Conservation (phyloP, 2,888 invertebrate species). For the Polyploca ridens region DNA sequence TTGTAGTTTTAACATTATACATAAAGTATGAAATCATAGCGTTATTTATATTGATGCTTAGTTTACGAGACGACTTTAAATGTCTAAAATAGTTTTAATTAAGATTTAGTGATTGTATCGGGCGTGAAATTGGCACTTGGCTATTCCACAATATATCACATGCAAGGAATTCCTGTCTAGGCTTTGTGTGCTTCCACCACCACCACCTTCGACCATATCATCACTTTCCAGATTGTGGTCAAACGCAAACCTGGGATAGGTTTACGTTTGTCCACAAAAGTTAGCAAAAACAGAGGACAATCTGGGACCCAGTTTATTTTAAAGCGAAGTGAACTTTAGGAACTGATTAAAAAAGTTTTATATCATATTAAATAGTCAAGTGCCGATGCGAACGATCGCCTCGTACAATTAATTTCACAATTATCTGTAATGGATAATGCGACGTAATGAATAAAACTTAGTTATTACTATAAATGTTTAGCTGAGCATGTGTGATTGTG, state of each 20-base stretch:
- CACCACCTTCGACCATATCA: too few relatives aligned
- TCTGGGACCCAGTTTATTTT: neutral
- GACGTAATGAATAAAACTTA: slow-evolving; percentile 76
- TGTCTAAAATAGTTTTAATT: slow-evolving; percentile 74
- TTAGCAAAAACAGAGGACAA: neutral
- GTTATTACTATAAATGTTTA: slow-evolving; percentile 84
- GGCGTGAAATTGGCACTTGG: slow-evolving; percentile 72
- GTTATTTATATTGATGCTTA: slow-evolving; percentile 83
- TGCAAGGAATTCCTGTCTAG: neutral
- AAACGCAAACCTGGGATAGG: too few relatives aligned
- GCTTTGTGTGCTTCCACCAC: too few relatives aligned
- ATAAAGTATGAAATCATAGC: slow-evolving; percentile 78
- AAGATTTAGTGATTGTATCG: slow-evolving; percentile 72
- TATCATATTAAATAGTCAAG: slow-evolving; percentile 65
- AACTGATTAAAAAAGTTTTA: neutral
- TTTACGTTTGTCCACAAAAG: too few relatives aligned
- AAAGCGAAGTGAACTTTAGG: neutral
- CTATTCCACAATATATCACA: slow-evolving; percentile 46
- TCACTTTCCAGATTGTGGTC: too few relatives aligned
- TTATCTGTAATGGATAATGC: slow-evolving; percentile 76
- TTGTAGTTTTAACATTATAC: slow-evolving; percentile 74
- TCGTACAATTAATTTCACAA: slow-evolving; percentile 66
- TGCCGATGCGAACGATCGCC: slow-evolving; percentile 66
- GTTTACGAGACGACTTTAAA: slow-evolving; percentile 74
- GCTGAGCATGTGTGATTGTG: slow-evolving; percentile 79